A percentile compares a stretch with the other conserved stretches of the same genome.
Evolutionary conservation across 35 echinoderm and acorn worm genomes (phyloP).

Genomic region (Patiria miniata): DNA sequence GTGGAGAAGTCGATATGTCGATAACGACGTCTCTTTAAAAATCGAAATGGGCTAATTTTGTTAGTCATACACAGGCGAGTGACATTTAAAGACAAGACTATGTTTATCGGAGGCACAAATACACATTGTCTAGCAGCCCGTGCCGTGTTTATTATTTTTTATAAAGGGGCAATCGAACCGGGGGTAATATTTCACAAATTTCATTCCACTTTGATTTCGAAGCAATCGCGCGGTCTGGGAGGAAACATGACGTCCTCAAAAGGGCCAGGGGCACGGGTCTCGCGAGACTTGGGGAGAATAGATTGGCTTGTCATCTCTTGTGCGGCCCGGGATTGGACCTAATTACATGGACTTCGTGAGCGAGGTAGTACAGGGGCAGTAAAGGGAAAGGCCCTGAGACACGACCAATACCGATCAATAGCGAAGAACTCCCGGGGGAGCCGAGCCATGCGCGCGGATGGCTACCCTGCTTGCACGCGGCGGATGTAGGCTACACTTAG

Average conservation of each 20-base stretch:
- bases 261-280: background rate
- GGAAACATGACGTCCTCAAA: background rate
- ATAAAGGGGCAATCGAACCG: background rate
- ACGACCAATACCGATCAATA: constrained; percentile 10
- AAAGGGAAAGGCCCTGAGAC: background rate
- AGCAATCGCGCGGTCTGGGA: background rate
- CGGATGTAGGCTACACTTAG: background rate
- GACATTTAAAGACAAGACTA: too few relatives aligned
- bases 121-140: background rate
- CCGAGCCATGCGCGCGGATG: background rate
- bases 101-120: too few relatives aligned
- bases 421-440: background rate
- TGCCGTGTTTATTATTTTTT: background rate
- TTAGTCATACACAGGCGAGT: too few relatives aligned
- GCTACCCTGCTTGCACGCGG: background rate
- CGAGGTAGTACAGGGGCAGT: background rate
- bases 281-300: background rate
- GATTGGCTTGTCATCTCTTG: background rate
- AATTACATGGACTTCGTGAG: constrained; percentile 7
- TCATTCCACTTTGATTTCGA: background rate
- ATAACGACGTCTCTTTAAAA: too few relatives aligned
- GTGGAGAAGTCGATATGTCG: too few relatives aligned
- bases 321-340: background rate
- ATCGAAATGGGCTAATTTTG: too few relatives aligned
- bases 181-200: constrained; percentile 5